Base-by-base conservation (phyloP, 1,140 invertebrate species). In the Hypothenemus hampei region DNA sequence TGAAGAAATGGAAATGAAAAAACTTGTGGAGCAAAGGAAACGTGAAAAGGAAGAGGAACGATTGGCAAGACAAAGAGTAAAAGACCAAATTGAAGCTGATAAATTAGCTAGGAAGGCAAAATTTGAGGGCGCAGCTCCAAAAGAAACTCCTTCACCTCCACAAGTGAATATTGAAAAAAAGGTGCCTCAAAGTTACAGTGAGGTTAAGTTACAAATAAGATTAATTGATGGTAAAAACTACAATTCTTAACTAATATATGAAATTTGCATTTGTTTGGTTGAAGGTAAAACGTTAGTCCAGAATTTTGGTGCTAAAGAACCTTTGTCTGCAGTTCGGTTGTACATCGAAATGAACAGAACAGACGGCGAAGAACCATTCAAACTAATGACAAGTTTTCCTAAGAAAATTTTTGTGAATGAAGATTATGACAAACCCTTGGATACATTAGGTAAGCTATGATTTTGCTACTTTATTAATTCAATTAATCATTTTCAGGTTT, bases 1-100 rank as follows among this genome's bases (percentile, higher is more conserved):
- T 55, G 87, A 95, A 69, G 91, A 96, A 61, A 76, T 89, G 43
- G 91, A 97, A 75, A 91, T 95, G 79, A 88, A 88, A 68, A 91
- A 93, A 65, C 74, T 95, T 2, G 79, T 93, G 2, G 91, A 96
- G 65, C 85, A 90, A 68, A 78, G 86, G 46, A 82, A 83, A 64
- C 72, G 84, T 33, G 92, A 95, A 65, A 96, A 96, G 69, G 76
- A 87, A 60, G 92, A 95, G 63, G 91, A 93, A 52, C 86, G 84
- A 67, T 61, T 79, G 47, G 91, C 91, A 0, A 79, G 83, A 49
- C 84, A 90, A 59, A 77, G 81, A 56, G 84, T 91, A 8, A 78
- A 74, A 48, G 87, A 88, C 43, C 86, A 93, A 74, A 96, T 96
- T 65, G 89, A 93, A 72, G 84, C 85, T 24, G 91, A 96, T 69